Conservation (phyloP, 2,797 vertebrate genomes). For the Cygnus olor region DNA sequence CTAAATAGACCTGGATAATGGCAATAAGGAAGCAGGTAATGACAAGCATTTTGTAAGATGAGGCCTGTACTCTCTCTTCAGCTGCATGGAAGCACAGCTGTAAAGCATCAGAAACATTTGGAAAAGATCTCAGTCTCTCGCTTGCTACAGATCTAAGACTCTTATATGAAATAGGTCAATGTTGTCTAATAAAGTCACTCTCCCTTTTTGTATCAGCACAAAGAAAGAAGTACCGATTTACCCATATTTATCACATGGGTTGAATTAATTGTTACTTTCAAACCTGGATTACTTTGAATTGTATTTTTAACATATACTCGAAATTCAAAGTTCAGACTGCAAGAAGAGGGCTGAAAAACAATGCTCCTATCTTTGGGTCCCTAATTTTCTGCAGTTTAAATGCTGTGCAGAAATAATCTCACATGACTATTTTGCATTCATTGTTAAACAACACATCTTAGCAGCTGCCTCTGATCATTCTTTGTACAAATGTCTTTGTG, state of each 20-base stretch:
- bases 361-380: not conserved
- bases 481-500: conserved; percentile 31
- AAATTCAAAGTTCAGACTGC: not conserved
- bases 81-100: not conserved
- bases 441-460: not conserved
- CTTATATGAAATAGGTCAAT: not conserved
- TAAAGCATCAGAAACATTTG: not conserved
- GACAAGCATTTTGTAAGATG: not conserved
- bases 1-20: not conserved
- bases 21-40: not conserved
- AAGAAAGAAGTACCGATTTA: not conserved
- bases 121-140: not conserved
- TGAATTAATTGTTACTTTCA: not conserved
- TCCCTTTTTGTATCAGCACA: not conserved
- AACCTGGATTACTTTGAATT: not conserved
- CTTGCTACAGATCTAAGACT: not conserved
- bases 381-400: not conserved
- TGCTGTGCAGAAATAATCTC: not conserved
- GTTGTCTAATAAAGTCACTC: not conserved
- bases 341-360: not conserved
- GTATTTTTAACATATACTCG: not conserved
- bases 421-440: not conserved
- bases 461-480: not conserved
- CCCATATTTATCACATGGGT: not conserved
- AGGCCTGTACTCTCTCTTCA: not conserved